A percentile compares a stretch with the other conserved stretches of the same genome.
Evolutionary conservation across 2,888 invertebrate genomes (phyloP).

Genomic region (Pandemis cinnamomeana): DNA sequence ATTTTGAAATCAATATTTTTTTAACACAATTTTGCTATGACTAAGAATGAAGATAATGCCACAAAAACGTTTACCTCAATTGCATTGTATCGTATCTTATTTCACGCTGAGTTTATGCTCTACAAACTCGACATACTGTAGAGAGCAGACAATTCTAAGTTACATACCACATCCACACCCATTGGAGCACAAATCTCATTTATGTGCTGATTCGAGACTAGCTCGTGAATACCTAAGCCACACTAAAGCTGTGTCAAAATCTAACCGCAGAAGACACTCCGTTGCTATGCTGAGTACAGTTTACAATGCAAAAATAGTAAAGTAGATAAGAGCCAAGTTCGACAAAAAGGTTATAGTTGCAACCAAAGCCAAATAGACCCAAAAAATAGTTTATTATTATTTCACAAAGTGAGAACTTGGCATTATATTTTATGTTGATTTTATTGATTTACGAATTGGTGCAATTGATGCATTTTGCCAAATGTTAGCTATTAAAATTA

Average conservation of each 20-base stretch:
- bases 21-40: too few species aligned
- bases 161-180: slow-evolving; percentile 11
- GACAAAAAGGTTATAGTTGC: not conserved
- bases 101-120: not conserved
- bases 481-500: too few species aligned
- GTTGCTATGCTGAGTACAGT: slow-evolving; percentile 20
- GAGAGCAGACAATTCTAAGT: not conserved
- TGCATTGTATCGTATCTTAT: not conserved
- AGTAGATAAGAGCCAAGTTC: not conserved
- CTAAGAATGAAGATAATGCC: not conserved
- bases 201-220: slow-evolving; percentile 33
- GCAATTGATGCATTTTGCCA: too few species aligned
- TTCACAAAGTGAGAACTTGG: too few species aligned
- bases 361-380: too few species aligned
- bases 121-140: not conserved
- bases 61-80: not conserved
- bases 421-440: too few species aligned
- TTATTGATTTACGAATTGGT: too few species aligned
- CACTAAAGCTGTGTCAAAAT: slow-evolving; percentile 33
- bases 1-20: too few species aligned
- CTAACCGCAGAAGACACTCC: slow-evolving; percentile 23
- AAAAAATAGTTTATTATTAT: too few species aligned
- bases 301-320: not conserved
- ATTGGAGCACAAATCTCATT: slow-evolving; percentile 21
- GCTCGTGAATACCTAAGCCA: slow-evolving; percentile 23